Base-by-base conservation (phyloP, 2,888 invertebrate species). In the Drosophila tripunctata region DNA sequence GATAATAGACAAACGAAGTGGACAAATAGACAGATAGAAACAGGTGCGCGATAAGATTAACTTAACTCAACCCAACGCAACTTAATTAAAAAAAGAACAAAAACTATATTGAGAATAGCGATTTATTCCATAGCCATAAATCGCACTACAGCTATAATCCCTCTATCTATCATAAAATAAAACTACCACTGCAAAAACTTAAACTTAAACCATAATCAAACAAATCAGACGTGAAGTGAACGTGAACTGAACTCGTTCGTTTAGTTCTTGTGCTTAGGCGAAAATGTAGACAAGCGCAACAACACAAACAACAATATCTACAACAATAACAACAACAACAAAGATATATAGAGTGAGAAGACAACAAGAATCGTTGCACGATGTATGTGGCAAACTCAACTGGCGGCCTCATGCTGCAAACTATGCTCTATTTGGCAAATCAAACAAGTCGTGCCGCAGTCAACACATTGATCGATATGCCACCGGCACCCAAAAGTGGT, bases 371-470 rank as follows among this genome's bases (percentile, higher is more conserved):
- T 17, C 44, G 12, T 15, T 43, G 22, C 45, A 75, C 54, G 41
- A 91, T 90, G 90, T 88, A 89, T 68, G 86, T 91, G 60, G 82
- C 89, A 47, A 91, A 91, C 62, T 78, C 89, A n/a, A 91, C 91
- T 3, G 89, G 90, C 66, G 90, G 91, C 76, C 78, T 91, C 50
- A 89, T 91, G 88, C 85, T 91, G 67, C 91, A 91, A 77, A 91
- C 91, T 30, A 91, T 91, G 90, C 78, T 91, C 52, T 91, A 90
- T 73, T 81, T 91, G 80, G 91, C 91, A 12, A 91, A 91, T 79
- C 90, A 91, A 56, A 90, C 91, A 17, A 90, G 89, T 71, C 76
- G 90, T 35, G 89, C 89, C 4, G 88, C 90, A 15, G 85, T 89
- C 48, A 90, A 90, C 62, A 88, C 90, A 10, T 64, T 91, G 52